Conservation (phyloP, 2,113 vertebrate genomes). For the Athene cunicularia region DNA sequence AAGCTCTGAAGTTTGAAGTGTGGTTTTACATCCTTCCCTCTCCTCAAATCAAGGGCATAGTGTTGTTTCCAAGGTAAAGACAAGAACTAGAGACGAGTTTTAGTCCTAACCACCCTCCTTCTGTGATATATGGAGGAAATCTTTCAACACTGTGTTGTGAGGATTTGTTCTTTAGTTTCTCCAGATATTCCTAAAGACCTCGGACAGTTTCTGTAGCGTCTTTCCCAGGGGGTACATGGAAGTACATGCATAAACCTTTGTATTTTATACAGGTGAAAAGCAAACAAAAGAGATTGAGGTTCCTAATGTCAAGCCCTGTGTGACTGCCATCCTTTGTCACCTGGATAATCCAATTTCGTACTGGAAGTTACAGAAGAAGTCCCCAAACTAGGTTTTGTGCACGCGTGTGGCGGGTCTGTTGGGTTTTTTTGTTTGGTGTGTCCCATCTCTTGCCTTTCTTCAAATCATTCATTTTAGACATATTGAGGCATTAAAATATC, state of each 20-base stretch:
- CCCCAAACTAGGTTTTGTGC: not conserved
- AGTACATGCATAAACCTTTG: not conserved
- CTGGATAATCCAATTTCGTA: not conserved
- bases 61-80: not conserved
- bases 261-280: not conserved
- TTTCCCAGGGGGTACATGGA: not conserved
- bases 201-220: not conserved
- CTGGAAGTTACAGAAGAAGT: not conserved
- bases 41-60: not conserved
- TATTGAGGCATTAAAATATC: not conserved
- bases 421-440: not conserved
- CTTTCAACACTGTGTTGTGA: not conserved
- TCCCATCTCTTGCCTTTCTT: not conserved
- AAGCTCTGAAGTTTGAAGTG: slow-evolving; percentile 2
- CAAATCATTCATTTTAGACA: not conserved
- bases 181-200: not conserved
- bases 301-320: not conserved
- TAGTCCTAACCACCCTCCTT: not conserved
- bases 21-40: not conserved
- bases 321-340: not conserved
- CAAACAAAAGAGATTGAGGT: not conserved
- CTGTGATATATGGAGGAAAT: not conserved
- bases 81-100: not conserved
- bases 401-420: not conserved
- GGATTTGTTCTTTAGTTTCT: not conserved